Percentiles rank a stretch among this genome's conserved stretches.
These are phyloP conservation scores for Cheilosia variabilis DNA, from an alignment of 2,888 invertebrate genomes.

Conservation along the genomic window DNA sequence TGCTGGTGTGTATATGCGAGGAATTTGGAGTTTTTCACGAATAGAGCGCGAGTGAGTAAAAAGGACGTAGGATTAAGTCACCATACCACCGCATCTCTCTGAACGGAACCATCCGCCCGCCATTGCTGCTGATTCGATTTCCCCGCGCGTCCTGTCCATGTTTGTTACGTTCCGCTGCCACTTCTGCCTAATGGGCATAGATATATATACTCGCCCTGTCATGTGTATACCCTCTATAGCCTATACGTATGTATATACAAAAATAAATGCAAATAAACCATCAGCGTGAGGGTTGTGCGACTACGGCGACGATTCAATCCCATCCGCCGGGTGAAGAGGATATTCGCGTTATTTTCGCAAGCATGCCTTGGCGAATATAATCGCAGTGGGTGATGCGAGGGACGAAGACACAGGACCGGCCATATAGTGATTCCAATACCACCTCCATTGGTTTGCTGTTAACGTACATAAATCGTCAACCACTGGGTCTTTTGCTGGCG, in stretches of 20 bases:
- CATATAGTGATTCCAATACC: slow-evolving; percentile 74
- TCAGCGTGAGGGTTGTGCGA: slow-evolving; percentile 61
- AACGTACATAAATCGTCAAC: slow-evolving; percentile 74
- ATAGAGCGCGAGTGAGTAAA: slow-evolving; percentile 39
- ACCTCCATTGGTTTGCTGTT: slow-evolving; percentile 74
- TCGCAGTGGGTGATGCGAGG: slow-evolving; percentile 47
- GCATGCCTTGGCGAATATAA: slow-evolving; percentile 69
- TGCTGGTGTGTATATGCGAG: slow-evolving; percentile 54
- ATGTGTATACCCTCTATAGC: slow-evolving; percentile 51
- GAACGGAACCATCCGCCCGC: slow-evolving; percentile 27
- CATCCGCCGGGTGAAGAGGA: slow-evolving; percentile 67
- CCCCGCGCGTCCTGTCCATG: slow-evolving; percentile 66
- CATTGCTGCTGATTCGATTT: slow-evolving; percentile 55
- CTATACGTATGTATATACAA: slow-evolving; percentile 21
- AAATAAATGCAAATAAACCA: slow-evolving; percentile 74
- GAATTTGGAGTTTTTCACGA: slow-evolving; percentile 69
- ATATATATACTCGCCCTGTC: slow-evolving; percentile 63
- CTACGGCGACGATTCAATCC: slow-evolving; percentile 69
- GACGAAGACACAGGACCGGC: slow-evolving; percentile 63
- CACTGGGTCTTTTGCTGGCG: slow-evolving; percentile 52
- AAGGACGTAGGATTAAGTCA: slow-evolving; percentile 74
- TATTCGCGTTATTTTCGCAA: slow-evolving; percentile 75
- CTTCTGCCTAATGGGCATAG: slow-evolving; percentile 74
- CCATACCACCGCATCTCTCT: slow-evolving; percentile 24
- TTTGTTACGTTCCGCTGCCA: slow-evolving; percentile 73